These are phyloP conservation scores for Parnassius glacialis DNA, from an alignment of 2,888 invertebrate genomes.

Conservation along the genomic window DNA sequence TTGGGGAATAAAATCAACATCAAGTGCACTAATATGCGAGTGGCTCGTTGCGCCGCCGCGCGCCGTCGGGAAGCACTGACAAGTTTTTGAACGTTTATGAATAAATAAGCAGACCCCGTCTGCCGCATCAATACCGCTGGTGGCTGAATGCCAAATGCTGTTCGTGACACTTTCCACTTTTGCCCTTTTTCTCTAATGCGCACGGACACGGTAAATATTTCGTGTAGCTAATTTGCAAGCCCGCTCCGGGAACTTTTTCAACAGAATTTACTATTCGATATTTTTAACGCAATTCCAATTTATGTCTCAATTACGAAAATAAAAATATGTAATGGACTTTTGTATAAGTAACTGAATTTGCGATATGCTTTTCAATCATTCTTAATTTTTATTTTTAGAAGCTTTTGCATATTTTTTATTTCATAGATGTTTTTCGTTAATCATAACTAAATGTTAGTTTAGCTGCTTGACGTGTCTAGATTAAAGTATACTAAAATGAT, in stretches of 20 bases:
- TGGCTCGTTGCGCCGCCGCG: slow-evolving; percentile 29
- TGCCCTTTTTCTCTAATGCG: slow-evolving; percentile 53
- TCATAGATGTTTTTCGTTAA: too few relatives aligned
- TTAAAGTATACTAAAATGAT: too few relatives aligned
- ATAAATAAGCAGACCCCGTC: slow-evolving; percentile 72
- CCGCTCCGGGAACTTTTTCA: slow-evolving; percentile 28
- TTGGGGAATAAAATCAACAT: slow-evolving; percentile 39
- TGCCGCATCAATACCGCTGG: slow-evolving; percentile 71
- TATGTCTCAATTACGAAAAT: slow-evolving; percentile 14
- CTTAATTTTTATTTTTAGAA: too few relatives aligned
- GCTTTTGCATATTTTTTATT: too few relatives aligned
- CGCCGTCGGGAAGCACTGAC: slow-evolving; percentile 48
- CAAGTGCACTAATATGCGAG: slow-evolving; percentile 47
- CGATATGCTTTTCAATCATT: neutral
- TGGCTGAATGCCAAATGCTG: slow-evolving; percentile 73
- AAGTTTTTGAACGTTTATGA: slow-evolving; percentile 78
- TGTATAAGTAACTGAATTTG: slow-evolving; percentile 1
- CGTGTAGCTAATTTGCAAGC: slow-evolving; percentile 60
- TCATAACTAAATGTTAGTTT: too few relatives aligned
- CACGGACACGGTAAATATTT: slow-evolving; percentile 48
- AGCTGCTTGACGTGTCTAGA: too few relatives aligned
- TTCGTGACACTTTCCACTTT: slow-evolving; percentile 77
- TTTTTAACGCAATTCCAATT: slow-evolving; percentile 12
- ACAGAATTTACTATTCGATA: slow-evolving; percentile 17
- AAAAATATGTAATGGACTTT: slow-evolving; percentile 7